Evolutionary conservation across 2,888 invertebrate genomes (phyloP), one percentile per base, ranked within the genome.

Genomic region (Chrysolina haemoptera): DNA sequence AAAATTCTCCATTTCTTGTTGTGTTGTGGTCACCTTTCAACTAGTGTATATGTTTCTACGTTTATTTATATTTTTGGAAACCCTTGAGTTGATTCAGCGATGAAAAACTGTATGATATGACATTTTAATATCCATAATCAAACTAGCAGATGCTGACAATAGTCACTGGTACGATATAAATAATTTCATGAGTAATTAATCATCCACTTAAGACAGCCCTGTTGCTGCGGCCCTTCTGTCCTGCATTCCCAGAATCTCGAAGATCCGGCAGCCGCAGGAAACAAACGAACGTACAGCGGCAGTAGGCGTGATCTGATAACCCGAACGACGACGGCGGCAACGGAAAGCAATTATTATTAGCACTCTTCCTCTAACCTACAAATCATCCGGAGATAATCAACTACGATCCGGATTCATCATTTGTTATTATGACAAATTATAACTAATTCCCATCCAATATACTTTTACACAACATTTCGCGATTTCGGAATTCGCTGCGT

Each of bases 281-380:
- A 59, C 59, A 59, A 59, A 35, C 59, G 59, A 59, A 59, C 59
- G 12, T 59, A 59, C 59, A n/a, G 59, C 27, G 59, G 59, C 59
- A 59, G 59, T 27, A 27, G 27, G 59, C 59, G 59, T 11, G 53
- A 67, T 67, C 67, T 53, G 67, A 67, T 67, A 67, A 67, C 50
- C 67, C 53, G 53, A 35, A 66, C n/a, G n/a, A 35, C 78, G 81
- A 81, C 83, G 84, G n/a, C 59, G 59, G 84, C 84, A 84, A 83
- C 83, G 85, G 87, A 85, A 86, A 86, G 84, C 84, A 85, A 85
- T 86, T 86, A 87, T 86, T 85, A 85, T 85, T 86, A 85, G 84
- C 84, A 81, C 85, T 85, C 85, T 85, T 87, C 86, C 87, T 85
- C 85, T 82, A 84, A 82, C 83, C 81, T 83, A 84, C 86, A 87